A percentile compares a stretch with the other conserved stretches of the same genome.
Conservation (phyloP, 1,140 invertebrate genomes). For the Bradynema listronoti region DNA sequence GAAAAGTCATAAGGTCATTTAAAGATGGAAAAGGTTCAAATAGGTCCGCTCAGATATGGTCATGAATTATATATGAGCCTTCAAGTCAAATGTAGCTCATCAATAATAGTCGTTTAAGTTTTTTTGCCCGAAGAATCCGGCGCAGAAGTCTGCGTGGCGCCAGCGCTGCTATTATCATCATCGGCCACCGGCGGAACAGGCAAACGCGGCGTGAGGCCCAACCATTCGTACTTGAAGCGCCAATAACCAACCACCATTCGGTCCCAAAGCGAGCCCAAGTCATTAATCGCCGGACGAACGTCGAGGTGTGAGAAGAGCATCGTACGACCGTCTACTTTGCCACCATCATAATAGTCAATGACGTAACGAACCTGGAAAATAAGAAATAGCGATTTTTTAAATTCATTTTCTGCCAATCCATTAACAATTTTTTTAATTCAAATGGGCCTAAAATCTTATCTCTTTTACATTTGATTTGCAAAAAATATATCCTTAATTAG, state of each 20-base stretch:
- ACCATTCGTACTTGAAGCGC: slow-evolving; percentile 59
- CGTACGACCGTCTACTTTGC: slow-evolving; percentile 66
- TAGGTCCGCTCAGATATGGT: no score
- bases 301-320: slow-evolving; percentile 81
- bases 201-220: slow-evolving; percentile 43
- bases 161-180: neutral
- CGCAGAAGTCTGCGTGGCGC: neutral
- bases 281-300: slow-evolving; percentile 93
- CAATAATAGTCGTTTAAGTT: neutral
- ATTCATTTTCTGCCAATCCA: no score
- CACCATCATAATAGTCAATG: slow-evolving; percentile 98
- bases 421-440: no score
- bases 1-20: no score
- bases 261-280: slow-evolving; percentile 84
- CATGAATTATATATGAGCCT: no score
- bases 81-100: neutral
- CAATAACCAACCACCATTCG: slow-evolving; percentile 81
- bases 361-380: slow-evolving; percentile 69
- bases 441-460: no score
- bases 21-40: no score
- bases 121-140: no score
- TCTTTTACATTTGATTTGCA: no score
- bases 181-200: slow-evolving; percentile 47
- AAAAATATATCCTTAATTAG: no score
- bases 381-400: no score